Evolutionary conservation across 2,888 invertebrate species (phyloP), one percentile per base, ranked within the genome.

Genomic region (Synergus gifuensis): DNA sequence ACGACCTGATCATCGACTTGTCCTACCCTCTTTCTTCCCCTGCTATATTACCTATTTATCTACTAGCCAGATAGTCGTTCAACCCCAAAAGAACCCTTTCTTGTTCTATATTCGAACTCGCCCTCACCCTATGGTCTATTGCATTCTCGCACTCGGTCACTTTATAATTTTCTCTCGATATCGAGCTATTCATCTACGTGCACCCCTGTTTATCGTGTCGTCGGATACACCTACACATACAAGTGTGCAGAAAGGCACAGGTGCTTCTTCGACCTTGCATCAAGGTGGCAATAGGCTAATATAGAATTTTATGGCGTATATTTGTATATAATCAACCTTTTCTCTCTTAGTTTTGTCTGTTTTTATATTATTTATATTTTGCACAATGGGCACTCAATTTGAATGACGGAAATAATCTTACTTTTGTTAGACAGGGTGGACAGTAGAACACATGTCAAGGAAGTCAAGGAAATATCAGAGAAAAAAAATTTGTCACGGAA

Each of bases 211-310:
- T 69, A 76, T 78, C 81, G 76, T 73, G 63, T 67, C 54, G 78
- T 73, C 67, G 62, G 46, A 64, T 67, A 79, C 78, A 76, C 76
- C 76, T 67, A 67, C 46, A n/a, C 7, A 16, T 9, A 40, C 7
- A 14, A 4, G 16, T 64, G 18, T 22, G 18, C 76, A 40, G 44
- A 18, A 76, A 12, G 63, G 79, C 67, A 80, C 82, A 82, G 82
- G 83, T 81, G 83, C 76, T 67, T 40, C 69, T 14, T 46, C 77
- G 80, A 83, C 83, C 83, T 83, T 83, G 83, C 79, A 69, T 69
- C 36, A 8, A 73, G 16, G 11, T 54, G 36, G 49, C 16, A 28
- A 28, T 28, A 67, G 46, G 18, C 22, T 22, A 11, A 60, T 28
- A 28, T 3, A 22, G 22, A 44, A 44, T 44, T 44, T 0, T 18